A percentile compares a stretch with the other conserved stretches of the same genome.
Conservation (phyloP, 2,888 invertebrate genomes). For the Protonemura montana region DNA sequence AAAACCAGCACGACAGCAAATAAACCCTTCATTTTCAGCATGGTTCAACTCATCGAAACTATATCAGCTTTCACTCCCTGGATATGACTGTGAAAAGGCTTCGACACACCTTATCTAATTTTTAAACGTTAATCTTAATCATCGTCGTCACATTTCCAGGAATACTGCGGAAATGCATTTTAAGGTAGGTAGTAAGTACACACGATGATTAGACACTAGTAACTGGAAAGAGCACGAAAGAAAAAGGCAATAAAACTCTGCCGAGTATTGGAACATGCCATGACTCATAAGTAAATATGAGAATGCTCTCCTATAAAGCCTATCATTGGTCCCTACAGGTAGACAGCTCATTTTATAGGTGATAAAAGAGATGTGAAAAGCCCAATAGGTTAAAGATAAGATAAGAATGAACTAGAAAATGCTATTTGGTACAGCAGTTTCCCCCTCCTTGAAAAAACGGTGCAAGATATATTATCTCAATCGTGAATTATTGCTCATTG, state of each 20-base stretch:
- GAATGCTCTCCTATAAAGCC: too few species aligned
- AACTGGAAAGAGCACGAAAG: background rate
- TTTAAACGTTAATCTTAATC: background rate
- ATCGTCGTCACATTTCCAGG: background rate
- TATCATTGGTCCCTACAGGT: too few species aligned
- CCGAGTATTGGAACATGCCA: background rate
- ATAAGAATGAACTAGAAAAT: constrained; percentile 13
- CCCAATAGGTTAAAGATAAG: constrained; percentile 21
- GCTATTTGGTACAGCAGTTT: background rate
- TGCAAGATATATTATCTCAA: background rate
- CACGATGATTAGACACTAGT: background rate
- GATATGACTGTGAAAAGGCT: background rate
- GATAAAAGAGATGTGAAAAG: constrained; percentile 3
- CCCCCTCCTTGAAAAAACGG: background rate
- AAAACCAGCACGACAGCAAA: constrained; percentile 59
- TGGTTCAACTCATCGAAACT: background rate
- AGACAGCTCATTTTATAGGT: background rate
- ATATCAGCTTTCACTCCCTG: background rate
- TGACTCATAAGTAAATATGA: constrained; percentile 10
- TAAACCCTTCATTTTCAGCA: constrained; percentile 57
- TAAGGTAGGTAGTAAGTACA: background rate
- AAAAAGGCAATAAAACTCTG: background rate
- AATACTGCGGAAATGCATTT: background rate
- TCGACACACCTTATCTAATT: background rate
- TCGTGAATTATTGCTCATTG: background rate